These are phyloP conservation scores for Arbacia lixula DNA, from an alignment of 53 echinoderm and acorn worm species.

Conservation along the genomic window DNA sequence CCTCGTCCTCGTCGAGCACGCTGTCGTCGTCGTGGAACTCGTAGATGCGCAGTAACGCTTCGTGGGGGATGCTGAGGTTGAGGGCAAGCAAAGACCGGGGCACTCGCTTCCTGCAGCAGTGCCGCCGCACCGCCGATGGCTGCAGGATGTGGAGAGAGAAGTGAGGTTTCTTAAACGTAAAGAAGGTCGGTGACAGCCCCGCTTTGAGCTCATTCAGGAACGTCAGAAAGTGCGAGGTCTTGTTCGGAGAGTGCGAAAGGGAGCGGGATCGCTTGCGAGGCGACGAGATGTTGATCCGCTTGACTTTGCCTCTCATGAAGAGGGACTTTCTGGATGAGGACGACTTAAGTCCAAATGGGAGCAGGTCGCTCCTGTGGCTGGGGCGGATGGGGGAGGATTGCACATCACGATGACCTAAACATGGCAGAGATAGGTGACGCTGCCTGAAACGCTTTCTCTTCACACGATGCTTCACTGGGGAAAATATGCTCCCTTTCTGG, in stretches of 20 bases:
- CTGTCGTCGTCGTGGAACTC: slow-evolving; percentile 70
- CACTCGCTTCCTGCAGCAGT: background rate
- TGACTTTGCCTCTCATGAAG: slow-evolving; percentile 36
- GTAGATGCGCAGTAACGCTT: slow-evolving; percentile 58
- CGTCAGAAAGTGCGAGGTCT: slow-evolving; percentile 45
- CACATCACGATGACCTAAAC: slow-evolving; percentile 43
- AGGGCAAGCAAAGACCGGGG: slow-evolving; percentile 62
- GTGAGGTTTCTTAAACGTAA: slow-evolving; percentile 72
- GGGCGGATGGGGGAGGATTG: slow-evolving; percentile 42
- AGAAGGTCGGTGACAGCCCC: slow-evolving; percentile 71
- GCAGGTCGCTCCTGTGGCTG: background rate
- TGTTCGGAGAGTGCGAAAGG: slow-evolving; percentile 10
- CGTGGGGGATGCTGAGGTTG: slow-evolving; percentile 63
- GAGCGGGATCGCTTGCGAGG: slow-evolving; percentile 48
- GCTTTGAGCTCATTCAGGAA: slow-evolving; percentile 59
- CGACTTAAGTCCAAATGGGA: slow-evolving; percentile 49
- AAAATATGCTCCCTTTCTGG: slow-evolving; percentile 62
- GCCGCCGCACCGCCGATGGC: slow-evolving; percentile 51
- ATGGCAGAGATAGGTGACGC: slow-evolving; percentile 3
- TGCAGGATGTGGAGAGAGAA: slow-evolving; percentile 77
- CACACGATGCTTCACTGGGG: slow-evolving; percentile 79
- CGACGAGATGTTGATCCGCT: slow-evolving; percentile 47
- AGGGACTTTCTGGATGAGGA: slow-evolving; percentile 61
- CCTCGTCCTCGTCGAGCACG: slow-evolving; percentile 31
- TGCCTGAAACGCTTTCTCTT: slow-evolving; percentile 2